Base-by-base conservation (phyloP, 92 coral and sea anemone species). In the Palythoa grandiflora region DNA sequence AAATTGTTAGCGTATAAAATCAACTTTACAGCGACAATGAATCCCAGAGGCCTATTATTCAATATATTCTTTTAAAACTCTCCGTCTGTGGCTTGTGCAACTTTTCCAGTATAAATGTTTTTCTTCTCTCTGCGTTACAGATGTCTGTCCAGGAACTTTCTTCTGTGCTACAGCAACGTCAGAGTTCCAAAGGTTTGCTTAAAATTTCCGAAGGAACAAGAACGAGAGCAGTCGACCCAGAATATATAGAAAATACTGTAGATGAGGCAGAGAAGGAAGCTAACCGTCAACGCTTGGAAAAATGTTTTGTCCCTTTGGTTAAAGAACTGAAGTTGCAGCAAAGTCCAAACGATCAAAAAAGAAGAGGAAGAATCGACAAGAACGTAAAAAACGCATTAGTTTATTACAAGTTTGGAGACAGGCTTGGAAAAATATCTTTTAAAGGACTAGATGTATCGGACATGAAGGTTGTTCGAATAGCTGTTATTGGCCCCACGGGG, bases 401-500 rank as follows among this genome's bases (percentile, higher is more conserved):
- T 87, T 73, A 61, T 68, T 95, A 93, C 83, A 70, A 91, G 28
- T 93, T 95, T 85, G 94, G 93, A 21, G 57, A 53, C 39, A 81
- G 93, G 40, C 88, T 80, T 2, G 83, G 47, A 21, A 81, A 89
- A 38, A 87, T 79, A 38, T 87, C 83, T 37, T 84, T 78, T 16
- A 85, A 79, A 81, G 93, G 75, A 14, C 83, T 95, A 21, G 92
- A 93, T 38, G 84, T 93, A 17, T 84, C 80, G 60, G 98, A 95
- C 68, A 88, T 93, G 66, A 66, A 91, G 3, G 16, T 87, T 44
- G 88, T 95, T 11, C 93, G 94, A 36, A 86, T 95, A 38, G 94
- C 96, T 35, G 68, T 95, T 37, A 87, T 95, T 37, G 98, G 98
- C 4, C 98, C 98, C 0, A 73, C 98, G 17, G 98, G 94, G 3